Percentiles rank a stretch among this genome's conserved stretches.
phyloP scores from a whole-genome alignment of 2,888 invertebrate genomes.

The Dusona sp. region DNA sequence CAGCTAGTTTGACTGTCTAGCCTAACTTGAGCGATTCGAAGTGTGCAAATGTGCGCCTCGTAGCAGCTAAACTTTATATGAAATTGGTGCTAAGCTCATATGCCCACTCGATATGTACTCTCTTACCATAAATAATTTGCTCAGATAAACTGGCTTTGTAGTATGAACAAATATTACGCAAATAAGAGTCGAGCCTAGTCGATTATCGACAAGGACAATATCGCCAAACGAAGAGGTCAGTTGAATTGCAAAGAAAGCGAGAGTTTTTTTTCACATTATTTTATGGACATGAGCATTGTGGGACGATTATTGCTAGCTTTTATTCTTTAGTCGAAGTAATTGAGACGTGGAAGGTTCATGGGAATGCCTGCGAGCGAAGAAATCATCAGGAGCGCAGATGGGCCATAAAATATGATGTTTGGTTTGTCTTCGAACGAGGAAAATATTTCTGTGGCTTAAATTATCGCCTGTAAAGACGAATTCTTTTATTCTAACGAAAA shows the following conservation, averaged over 20 bases:
- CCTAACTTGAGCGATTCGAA: not conserved
- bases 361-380: conserved; percentile 36
- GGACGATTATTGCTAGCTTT: conserved; percentile 1
- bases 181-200: conserved; percentile 48
- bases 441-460: not conserved
- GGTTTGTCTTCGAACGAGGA: not conserved
- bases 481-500: not conserved
- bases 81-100: conserved; percentile 69
- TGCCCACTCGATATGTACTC: conserved; percentile 48
- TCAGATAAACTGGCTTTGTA: conserved; percentile 36
- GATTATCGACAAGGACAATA: conserved; percentile 50
- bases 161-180: conserved; percentile 65
- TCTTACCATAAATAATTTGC: conserved; percentile 64
- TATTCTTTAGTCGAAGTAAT: conserved; percentile 29
- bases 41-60: conserved; percentile 21
- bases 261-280: conserved; percentile 41
- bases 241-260: conserved; percentile 55
- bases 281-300: conserved; percentile 23
- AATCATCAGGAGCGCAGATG: conserved; percentile 11
- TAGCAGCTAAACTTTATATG: conserved; percentile 37
- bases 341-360: not conserved
- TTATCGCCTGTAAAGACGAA: not conserved
- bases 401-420: not conserved
- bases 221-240: conserved; percentile 26
- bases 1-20: not conserved